Conservation (phyloP, 2,113 vertebrate species). For the Trematocara macrostoma region DNA sequence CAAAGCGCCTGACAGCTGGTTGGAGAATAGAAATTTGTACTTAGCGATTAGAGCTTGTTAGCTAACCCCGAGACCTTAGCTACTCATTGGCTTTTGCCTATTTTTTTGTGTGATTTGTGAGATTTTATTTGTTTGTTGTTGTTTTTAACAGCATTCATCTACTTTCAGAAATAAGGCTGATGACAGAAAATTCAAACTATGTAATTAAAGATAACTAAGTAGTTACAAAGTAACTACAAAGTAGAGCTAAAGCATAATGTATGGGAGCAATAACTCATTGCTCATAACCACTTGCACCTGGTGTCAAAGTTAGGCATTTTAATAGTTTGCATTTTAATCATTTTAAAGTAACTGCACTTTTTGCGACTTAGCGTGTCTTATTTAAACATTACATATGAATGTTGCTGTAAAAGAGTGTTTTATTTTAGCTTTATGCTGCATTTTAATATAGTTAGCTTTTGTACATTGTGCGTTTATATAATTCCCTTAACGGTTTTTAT, state of each 20-base stretch:
- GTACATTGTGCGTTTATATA: background rate
- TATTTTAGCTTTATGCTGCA: background rate
- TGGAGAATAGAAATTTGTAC: background rate
- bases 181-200: background rate
- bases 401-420: background rate
- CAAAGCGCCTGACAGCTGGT: background rate
- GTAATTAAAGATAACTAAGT: background rate
- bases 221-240: background rate
- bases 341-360: background rate
- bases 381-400: background rate
- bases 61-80: background rate
- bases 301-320: background rate
- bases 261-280: background rate
- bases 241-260: background rate
- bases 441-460: background rate
- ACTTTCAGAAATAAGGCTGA: background rate
- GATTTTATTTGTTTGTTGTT: background rate
- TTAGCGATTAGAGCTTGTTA: background rate
- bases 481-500: background rate
- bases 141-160: background rate
- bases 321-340: background rate
- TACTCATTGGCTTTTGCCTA: background rate
- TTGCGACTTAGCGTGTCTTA: background rate
- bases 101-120: background rate
- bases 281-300: background rate